phyloP scores from a whole-genome alignment of 2,113 vertebrate genomes.

The Thomomys bottae region DNA sequence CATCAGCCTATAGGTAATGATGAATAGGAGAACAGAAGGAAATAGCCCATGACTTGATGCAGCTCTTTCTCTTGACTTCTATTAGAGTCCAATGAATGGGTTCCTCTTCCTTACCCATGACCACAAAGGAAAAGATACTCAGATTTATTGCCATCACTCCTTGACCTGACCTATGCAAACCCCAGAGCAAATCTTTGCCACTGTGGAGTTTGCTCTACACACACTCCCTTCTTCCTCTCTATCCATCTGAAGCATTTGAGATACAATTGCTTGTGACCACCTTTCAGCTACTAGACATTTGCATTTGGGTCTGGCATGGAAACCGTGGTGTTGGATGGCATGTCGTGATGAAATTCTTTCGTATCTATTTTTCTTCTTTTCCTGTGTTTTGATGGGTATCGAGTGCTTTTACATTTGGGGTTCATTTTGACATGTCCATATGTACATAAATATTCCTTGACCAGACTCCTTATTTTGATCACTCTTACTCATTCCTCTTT shows the following conservation, averaged over 20 bases:
- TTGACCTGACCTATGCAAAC: not conserved
- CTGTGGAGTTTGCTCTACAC: not conserved
- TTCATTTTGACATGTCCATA: too few relatives aligned
- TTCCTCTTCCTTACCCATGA: not conserved
- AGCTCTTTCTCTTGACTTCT: not conserved
- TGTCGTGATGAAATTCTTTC: not conserved
- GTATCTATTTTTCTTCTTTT: too few relatives aligned
- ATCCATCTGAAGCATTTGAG: not conserved
- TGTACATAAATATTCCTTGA: too few relatives aligned
- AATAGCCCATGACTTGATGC: not conserved
- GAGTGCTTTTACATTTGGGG: too few relatives aligned
- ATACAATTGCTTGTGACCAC: not conserved
- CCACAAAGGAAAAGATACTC: not conserved
- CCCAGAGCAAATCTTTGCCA: not conserved
- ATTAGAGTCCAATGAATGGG: not conserved
- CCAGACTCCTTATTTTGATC: too few relatives aligned
- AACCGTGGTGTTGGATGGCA: not conserved
- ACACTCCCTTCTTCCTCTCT: not conserved
- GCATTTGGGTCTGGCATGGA: not conserved
- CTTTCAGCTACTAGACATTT: not conserved
- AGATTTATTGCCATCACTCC: not conserved
- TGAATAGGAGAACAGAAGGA: not conserved
- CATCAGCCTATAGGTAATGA: accelerated
- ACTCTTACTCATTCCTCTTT: too few relatives aligned
- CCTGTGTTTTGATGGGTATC: too few relatives aligned